phyloP scores from a whole-genome alignment of 2,797 vertebrate genomes.

The Vireo griseus region DNA sequence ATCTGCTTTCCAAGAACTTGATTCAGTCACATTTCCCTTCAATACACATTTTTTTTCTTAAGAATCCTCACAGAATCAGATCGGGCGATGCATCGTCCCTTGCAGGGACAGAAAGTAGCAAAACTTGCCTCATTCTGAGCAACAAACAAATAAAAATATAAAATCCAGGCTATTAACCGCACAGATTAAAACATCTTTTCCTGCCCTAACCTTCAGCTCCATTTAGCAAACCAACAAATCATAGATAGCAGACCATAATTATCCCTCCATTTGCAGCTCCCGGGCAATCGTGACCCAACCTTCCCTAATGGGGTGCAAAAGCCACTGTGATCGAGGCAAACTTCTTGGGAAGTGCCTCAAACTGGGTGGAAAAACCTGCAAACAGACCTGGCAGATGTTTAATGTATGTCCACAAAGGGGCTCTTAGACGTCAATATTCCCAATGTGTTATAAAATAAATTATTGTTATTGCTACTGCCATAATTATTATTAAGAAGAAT shows the following conservation, averaged over 20 bases:
- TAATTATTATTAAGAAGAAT: neutral
- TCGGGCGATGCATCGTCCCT: neutral
- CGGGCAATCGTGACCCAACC: neutral
- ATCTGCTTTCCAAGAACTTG: neutral
- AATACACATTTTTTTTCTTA: accelerated
- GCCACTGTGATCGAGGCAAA: neutral
- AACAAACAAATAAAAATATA: neutral
- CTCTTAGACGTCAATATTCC: neutral
- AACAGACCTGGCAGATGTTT: neutral
- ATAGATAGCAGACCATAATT: neutral
- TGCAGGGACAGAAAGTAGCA: neutral
- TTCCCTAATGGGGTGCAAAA: neutral
- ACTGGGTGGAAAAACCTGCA: neutral
- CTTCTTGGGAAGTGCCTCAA: neutral
- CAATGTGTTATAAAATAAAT: neutral
- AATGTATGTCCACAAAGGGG: neutral
- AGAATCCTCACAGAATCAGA: neutral
- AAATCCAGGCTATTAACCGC: neutral
- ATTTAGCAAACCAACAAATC: slow-evolving; percentile 17
- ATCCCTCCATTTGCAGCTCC: slow-evolving; percentile 1
- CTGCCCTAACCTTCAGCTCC: neutral
- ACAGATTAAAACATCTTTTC: slow-evolving; percentile 16
- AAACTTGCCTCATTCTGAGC: neutral
- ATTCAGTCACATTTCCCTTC: neutral
- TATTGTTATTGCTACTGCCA: neutral